Percentiles rank a stretch among this genome's conserved stretches.
Conservation (phyloP, 1,140 invertebrate species). For the Leptopilina boulardi region DNA sequence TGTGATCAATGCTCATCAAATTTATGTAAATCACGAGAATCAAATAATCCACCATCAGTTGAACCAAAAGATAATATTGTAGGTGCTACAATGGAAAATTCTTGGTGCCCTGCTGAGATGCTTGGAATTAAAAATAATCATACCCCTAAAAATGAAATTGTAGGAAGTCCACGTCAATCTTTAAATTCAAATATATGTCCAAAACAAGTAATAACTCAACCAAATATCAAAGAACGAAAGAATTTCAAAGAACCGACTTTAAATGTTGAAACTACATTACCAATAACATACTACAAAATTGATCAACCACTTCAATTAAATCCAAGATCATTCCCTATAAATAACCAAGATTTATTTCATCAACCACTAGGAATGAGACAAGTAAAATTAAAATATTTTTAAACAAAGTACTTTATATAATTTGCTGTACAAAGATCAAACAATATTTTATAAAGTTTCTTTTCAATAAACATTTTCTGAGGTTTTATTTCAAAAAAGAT, state of each 20-base stretch:
- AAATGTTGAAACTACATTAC: not conserved
- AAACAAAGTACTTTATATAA: not conserved
- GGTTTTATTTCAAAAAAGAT: too few relatives aligned
- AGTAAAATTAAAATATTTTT: not conserved
- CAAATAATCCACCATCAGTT: not conserved
- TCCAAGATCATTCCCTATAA: too few relatives aligned
- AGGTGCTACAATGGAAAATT: not conserved
- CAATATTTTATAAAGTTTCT: not conserved
- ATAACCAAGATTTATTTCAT: not conserved
- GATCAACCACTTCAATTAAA: too few relatives aligned
- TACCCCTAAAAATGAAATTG: not conserved
- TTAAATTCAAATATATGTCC: not conserved
- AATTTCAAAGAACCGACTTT: not conserved
- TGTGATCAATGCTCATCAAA: not conserved
- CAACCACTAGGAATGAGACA: not conserved
- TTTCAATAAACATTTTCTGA: too few relatives aligned
- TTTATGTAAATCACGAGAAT: not conserved
- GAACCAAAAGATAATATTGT: conserved; percentile 6
- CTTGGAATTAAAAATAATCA: not conserved
- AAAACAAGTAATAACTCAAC: not conserved
- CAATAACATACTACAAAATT: not conserved
- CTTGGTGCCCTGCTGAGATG: not conserved
- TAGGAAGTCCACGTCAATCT: not conserved
- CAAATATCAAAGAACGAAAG: not conserved
- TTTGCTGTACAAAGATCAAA: not conserved